Evolutionary conservation across 2,888 invertebrate genomes (phyloP).

Genomic region (Noctua fimbriata): DNA sequence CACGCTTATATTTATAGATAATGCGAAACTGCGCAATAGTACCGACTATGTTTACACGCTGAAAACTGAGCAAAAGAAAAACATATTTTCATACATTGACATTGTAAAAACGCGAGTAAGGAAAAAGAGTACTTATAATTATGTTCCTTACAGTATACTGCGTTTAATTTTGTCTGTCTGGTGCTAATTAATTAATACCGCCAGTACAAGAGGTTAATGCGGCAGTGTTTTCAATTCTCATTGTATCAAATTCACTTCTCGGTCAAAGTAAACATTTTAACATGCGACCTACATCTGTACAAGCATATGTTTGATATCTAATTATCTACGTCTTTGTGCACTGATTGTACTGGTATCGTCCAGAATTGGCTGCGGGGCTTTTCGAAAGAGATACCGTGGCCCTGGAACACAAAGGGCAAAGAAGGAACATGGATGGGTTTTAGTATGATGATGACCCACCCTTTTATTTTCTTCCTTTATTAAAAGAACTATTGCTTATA

Average conservation of each 20-base stretch:
- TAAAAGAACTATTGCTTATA: neutral
- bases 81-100: conserved; percentile 23
- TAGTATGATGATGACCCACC: too few relatives aligned
- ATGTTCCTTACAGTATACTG: conserved; percentile 11
- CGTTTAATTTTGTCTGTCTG: conserved; percentile 8
- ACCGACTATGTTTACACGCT: conserved; percentile 28
- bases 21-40: conserved; percentile 47
- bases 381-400: too few relatives aligned
- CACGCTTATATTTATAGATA: conserved; percentile 34
- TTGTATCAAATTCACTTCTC: neutral
- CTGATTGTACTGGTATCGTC: neutral
- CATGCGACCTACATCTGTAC: conserved; percentile 5
- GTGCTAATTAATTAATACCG: conserved; percentile 12
- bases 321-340: neutral
- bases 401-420: too few relatives aligned
- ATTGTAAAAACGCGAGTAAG: conserved; percentile 21
- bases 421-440: too few relatives aligned
- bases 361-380: too few relatives aligned
- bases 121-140: conserved; percentile 5
- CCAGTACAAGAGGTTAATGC: neutral
- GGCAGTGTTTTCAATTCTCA: conserved; percentile 15
- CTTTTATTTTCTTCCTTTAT: neutral
- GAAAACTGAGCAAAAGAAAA: conserved; percentile 33
- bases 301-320: conserved; percentile 3
- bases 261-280: conserved; percentile 10